A percentile compares a stretch with the other conserved stretches of the same genome.
phyloP scores from a whole-genome alignment of 2,113 vertebrate genomes.

The Periophthalmus modestus region DNA sequence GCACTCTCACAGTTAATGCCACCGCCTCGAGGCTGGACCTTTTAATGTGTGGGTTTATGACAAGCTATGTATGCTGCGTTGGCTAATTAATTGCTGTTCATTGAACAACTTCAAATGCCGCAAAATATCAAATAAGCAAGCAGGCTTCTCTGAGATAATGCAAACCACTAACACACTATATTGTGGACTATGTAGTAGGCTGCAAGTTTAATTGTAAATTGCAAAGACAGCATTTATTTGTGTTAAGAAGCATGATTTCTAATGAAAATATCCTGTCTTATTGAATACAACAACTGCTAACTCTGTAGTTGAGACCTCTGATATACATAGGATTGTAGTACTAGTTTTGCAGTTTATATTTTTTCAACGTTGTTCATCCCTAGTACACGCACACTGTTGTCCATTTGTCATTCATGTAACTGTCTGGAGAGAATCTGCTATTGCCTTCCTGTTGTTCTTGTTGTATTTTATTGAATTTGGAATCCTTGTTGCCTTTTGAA shows the following conservation, averaged over 20 bases:
- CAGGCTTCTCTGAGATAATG: neutral
- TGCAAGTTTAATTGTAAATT: too few relatives aligned
- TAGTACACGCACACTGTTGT: neutral
- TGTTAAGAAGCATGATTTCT: neutral
- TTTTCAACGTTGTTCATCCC: neutral
- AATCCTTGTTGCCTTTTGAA: neutral
- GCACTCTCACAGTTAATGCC: constrained; percentile 15
- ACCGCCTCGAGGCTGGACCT: constrained; percentile 25
- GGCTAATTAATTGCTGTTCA: constrained; percentile 3
- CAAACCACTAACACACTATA: neutral
- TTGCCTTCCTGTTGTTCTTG: neutral
- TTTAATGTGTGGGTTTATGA: constrained; percentile 21
- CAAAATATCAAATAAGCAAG: constrained; percentile 2
- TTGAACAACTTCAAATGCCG: neutral
- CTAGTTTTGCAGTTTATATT: neutral
- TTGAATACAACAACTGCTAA: neutral
- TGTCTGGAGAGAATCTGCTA: neutral
- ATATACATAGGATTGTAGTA: neutral
- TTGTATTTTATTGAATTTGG: neutral
- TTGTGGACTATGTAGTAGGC: too few relatives aligned
- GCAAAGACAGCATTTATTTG: too few relatives aligned
- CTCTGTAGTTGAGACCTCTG: neutral
- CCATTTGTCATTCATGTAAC: neutral
- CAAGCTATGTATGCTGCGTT: constrained; percentile 4
- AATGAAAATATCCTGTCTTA: neutral